Evolutionary conservation across 2,888 invertebrate species (phyloP).

Genomic region (Erebia epiphron): DNA sequence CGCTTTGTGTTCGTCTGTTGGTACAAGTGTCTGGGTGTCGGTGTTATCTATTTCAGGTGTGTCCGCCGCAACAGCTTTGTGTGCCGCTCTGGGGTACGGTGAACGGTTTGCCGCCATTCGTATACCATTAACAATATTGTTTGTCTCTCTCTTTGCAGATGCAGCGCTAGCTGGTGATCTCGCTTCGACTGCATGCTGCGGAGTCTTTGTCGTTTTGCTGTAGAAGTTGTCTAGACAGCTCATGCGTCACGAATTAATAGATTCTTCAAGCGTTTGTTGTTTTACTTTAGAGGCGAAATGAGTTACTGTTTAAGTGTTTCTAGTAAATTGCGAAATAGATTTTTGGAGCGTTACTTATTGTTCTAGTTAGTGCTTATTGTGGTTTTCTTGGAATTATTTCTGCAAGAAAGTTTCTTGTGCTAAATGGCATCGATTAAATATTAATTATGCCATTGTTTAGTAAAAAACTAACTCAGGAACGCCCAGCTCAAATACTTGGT

Average conservation of each 20-base stretch:
- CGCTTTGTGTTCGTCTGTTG: slow-evolving; percentile 59
- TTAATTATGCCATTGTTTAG: not conserved
- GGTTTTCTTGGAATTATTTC: not conserved
- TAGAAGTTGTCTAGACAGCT: slow-evolving; percentile 20
- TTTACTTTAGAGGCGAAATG: not conserved
- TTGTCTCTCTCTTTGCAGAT: slow-evolving; percentile 80
- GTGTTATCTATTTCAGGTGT: slow-evolving; percentile 63
- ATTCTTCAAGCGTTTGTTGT: not conserved
- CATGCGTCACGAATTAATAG: slow-evolving; percentile 8
- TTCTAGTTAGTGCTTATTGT: not conserved
- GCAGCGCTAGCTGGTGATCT: slow-evolving; percentile 53
- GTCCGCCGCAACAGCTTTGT: slow-evolving; percentile 59
- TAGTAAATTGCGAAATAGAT: not conserved
- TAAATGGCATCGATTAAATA: not conserved
- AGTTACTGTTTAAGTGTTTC: not conserved
- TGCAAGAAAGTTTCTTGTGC: not conserved
- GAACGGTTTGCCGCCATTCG: slow-evolving; percentile 58
- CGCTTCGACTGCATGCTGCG: slow-evolving; percentile 44
- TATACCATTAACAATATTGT: slow-evolving; percentile 63
- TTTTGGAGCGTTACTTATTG: not conserved
- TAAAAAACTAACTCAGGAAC: not conserved
- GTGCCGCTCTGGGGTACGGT: slow-evolving; percentile 65
- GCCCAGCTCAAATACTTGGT: not conserved
- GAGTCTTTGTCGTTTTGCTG: slow-evolving; percentile 8
- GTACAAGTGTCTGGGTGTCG: slow-evolving; percentile 60